These are phyloP conservation scores for Helarctos malayanus DNA, from an alignment of 2,797 vertebrate genomes.

Conservation along the genomic window DNA sequence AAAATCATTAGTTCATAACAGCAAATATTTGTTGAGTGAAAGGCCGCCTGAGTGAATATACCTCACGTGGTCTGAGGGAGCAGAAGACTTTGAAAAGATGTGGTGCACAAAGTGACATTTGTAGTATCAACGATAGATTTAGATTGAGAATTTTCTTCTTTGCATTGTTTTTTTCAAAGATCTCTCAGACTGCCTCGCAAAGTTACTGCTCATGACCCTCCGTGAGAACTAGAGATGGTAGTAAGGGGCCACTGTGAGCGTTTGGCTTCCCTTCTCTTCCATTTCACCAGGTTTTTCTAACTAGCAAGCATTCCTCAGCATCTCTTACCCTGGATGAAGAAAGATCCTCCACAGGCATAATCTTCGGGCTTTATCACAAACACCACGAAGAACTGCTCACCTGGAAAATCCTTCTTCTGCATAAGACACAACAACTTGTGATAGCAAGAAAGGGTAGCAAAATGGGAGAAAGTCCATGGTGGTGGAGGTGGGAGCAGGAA, in stretches of 20 bases:
- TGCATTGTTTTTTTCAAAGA: constrained; percentile 10
- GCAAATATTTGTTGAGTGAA: constrained; percentile 39
- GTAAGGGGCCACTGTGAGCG: not conserved
- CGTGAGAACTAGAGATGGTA: not conserved
- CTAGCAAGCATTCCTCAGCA: not conserved
- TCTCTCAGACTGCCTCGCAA: constrained; percentile 29
- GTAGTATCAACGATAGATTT: not conserved
- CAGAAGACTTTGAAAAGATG: constrained; percentile 17
- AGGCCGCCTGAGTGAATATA: not conserved
- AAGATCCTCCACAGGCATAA: constrained; percentile 91
- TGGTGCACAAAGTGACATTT: not conserved
- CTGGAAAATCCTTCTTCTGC: constrained; percentile 91
- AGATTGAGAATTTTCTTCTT: not conserved
- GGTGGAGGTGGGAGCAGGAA: not conserved
- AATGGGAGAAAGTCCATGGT: constrained; percentile 10
- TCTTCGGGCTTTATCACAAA: constrained; percentile 93
- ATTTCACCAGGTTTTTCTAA: not conserved
- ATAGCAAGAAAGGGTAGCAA: constrained; percentile 52
- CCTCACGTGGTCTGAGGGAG: not conserved
- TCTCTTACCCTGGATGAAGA: constrained; percentile 87
- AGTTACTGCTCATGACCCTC: not conserved
- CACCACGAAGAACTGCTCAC: constrained; percentile 90
- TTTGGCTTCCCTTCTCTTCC: not conserved
- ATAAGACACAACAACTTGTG: constrained; percentile 71
- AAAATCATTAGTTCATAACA: not conserved